phyloP scores from a whole-genome alignment of 2,888 invertebrate species.

The Campoletis raptor region DNA sequence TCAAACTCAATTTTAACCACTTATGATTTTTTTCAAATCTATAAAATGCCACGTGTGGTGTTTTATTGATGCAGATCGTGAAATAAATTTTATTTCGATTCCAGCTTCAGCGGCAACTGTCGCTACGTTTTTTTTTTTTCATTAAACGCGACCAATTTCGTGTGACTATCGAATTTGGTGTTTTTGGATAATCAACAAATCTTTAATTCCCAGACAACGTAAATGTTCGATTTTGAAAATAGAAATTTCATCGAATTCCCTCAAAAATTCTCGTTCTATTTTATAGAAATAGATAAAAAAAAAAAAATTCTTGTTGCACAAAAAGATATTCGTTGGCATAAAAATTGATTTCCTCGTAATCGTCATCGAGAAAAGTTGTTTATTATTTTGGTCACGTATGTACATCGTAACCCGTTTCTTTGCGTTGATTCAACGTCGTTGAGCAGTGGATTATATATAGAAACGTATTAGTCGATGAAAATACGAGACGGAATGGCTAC shows the following conservation, averaged over 20 bases:
- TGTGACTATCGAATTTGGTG: too few relatives aligned
- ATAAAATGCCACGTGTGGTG: background rate
- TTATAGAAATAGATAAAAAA: conserved; percentile 10
- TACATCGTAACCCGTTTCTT: conserved; percentile 38
- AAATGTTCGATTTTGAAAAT: background rate
- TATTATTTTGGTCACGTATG: conserved; percentile 47
- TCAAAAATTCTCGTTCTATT: conserved; percentile 23
- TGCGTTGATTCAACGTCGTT: conserved; percentile 28
- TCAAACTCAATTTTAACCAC: background rate
- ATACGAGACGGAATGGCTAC: background rate
- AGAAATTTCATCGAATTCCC: too few relatives aligned
- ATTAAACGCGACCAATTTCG: too few relatives aligned
- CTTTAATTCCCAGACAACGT: background rate
- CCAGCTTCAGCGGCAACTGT: too few relatives aligned
- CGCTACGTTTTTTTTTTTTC: too few relatives aligned
- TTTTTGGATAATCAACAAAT: too few relatives aligned
- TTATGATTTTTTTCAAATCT: background rate
- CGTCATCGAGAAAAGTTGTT: background rate
- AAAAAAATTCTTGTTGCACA: background rate
- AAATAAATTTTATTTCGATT: background rate
- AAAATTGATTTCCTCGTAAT: conserved; percentile 20
- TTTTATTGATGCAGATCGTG: background rate
- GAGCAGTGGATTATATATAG: conserved; percentile 6
- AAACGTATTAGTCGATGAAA: conserved; percentile 41
- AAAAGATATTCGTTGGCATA: background rate